A percentile compares a stretch with the other conserved stretches of the same genome.
Evolutionary conservation across 1,140 invertebrate species (phyloP).

Genomic region (Meloidogyne hapla): DNA sequence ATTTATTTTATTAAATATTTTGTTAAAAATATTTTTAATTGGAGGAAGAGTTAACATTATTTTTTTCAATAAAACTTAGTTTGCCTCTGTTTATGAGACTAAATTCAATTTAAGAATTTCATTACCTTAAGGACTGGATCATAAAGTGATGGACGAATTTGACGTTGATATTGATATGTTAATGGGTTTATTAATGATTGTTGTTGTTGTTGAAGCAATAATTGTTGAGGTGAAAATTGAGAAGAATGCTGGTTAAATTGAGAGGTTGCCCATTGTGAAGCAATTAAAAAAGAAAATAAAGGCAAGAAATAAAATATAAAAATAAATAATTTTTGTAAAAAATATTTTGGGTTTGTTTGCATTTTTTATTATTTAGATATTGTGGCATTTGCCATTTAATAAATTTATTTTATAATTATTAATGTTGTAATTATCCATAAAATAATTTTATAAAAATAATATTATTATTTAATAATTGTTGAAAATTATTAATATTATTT

Average conservation of each 20-base stretch:
- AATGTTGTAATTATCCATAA: too few species aligned
- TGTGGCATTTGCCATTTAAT: neutral
- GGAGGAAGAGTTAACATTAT: too few species aligned
- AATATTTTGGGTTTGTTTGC: neutral
- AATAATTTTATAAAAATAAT: too few species aligned
- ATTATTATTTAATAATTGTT: too few species aligned
- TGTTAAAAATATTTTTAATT: too few species aligned
- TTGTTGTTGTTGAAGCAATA: neutral
- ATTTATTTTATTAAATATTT: too few species aligned
- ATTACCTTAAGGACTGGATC: conserved; percentile 6
- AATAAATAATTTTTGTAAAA: neutral
- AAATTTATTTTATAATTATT: neutral
- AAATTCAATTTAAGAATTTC: neutral
- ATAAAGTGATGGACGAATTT: neutral
- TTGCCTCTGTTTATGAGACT: too few species aligned
- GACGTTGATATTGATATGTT: neutral
- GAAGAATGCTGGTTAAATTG: conserved; percentile 3
- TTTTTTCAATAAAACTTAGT: too few species aligned
- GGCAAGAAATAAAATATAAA: neutral
- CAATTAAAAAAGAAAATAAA: neutral
- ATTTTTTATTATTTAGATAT: neutral
- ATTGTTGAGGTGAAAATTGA: neutral
- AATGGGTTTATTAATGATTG: neutral
- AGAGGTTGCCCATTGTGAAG: neutral
- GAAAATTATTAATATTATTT: too few species aligned